phyloP scores from a whole-genome alignment of 2,888 invertebrate genomes.

The Campoletis raptor region DNA sequence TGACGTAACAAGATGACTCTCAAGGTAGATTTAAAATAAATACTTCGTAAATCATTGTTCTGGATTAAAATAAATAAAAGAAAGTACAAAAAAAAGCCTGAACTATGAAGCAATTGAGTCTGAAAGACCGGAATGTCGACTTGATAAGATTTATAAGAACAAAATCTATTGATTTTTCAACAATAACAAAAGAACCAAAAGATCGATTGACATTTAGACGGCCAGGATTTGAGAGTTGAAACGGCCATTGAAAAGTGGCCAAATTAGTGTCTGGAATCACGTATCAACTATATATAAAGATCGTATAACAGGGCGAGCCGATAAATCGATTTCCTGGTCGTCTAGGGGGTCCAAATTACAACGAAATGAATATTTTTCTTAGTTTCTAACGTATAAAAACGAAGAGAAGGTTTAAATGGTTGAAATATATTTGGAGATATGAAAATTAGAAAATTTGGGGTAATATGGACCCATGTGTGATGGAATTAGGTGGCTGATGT shows the following conservation, averaged over 20 bases:
- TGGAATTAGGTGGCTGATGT: background rate
- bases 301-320: no score
- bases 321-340: no score
- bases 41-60: background rate
- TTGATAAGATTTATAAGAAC: background rate
- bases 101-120: background rate
- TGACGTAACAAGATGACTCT: slow-evolving; percentile 78
- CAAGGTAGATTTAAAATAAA: slow-evolving; percentile 77
- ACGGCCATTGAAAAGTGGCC: no score
- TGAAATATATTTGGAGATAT: background rate
- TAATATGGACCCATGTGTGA: background rate
- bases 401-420: background rate
- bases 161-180: background rate
- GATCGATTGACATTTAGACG: no score
- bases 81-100: background rate
- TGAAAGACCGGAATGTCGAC: background rate
- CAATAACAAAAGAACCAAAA: background rate
- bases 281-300: no score
- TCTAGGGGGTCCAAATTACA: background rate
- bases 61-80: background rate
- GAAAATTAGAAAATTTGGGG: background rate
- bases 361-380: background rate
- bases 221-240: no score
- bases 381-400: background rate
- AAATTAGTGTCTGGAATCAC: no score